Conservation (phyloP, 2,888 invertebrate species). For the Epicampocera succincta region DNA sequence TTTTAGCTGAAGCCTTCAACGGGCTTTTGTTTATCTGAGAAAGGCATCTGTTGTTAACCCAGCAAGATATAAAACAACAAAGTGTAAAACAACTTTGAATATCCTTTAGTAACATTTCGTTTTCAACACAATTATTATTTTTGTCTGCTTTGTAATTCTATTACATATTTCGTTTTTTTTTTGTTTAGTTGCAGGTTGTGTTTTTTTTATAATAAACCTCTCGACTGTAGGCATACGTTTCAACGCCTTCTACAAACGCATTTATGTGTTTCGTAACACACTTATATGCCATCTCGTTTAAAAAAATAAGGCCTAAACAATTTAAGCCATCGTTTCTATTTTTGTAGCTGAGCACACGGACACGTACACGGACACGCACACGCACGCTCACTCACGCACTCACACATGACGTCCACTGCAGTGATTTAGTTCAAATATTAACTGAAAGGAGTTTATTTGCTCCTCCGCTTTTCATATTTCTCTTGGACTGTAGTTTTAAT, state of each 20-base stretch:
- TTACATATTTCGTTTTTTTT: constrained; percentile 18
- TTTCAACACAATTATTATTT: not conserved
- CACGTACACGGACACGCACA: too few species aligned
- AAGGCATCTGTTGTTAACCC: constrained; percentile 21
- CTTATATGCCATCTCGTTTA: not conserved
- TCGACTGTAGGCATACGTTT: constrained; percentile 51
- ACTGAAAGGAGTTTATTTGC: not conserved
- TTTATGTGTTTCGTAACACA: not conserved
- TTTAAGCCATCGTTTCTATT: constrained; percentile 19
- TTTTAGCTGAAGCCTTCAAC: constrained; percentile 25
- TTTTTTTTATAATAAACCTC: constrained; percentile 62
- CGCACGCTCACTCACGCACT: too few species aligned
- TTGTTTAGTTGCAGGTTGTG: constrained; percentile 3
- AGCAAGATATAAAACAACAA: constrained; percentile 45
- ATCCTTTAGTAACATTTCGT: constrained; percentile 27
- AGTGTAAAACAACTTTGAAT: constrained; percentile 18
- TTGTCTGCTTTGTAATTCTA: too few species aligned
- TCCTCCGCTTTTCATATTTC: not conserved
- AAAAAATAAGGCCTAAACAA: constrained; percentile 9
- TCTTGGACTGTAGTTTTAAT: too few species aligned
- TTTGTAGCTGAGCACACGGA: not conserved
- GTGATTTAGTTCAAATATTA: not conserved
- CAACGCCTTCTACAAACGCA: constrained; percentile 24
- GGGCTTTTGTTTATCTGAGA: constrained; percentile 56
- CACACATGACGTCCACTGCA: not conserved